Evolutionary conservation across 2,113 vertebrate species (phyloP).

Genomic region (Pelmatolapia mariae): DNA sequence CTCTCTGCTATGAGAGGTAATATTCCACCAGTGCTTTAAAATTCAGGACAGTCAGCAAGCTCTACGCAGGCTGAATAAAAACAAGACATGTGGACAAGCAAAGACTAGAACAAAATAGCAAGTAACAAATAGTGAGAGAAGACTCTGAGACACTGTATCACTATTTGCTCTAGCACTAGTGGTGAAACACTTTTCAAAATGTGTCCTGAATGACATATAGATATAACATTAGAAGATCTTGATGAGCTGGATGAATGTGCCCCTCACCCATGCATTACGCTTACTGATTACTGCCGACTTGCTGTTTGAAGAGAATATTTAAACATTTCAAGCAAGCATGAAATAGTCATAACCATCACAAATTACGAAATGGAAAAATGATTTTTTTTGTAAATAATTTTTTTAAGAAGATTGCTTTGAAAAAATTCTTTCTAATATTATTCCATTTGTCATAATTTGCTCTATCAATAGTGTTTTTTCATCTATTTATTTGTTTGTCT

Average conservation of each 20-base stretch:
- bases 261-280: background rate
- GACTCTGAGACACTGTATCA: background rate
- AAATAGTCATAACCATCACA: background rate
- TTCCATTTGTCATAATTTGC: background rate
- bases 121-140: background rate
- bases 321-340: background rate
- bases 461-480: background rate
- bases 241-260: background rate
- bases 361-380: background rate
- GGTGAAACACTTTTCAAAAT: background rate
- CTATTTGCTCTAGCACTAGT: background rate
- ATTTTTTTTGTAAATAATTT: background rate
- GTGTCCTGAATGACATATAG: background rate
- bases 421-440: accelerated
- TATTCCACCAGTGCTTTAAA: background rate
- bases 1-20: background rate
- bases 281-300: background rate
- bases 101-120: background rate
- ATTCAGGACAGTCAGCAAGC: slow-evolving; percentile 1
- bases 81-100: background rate
- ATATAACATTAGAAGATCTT: background rate
- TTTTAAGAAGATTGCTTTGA: background rate
- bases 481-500: background rate
- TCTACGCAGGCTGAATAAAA: background rate
- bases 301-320: background rate